phyloP scores from a whole-genome alignment of 1,140 invertebrate species.

The Bicyclus anynana region DNA sequence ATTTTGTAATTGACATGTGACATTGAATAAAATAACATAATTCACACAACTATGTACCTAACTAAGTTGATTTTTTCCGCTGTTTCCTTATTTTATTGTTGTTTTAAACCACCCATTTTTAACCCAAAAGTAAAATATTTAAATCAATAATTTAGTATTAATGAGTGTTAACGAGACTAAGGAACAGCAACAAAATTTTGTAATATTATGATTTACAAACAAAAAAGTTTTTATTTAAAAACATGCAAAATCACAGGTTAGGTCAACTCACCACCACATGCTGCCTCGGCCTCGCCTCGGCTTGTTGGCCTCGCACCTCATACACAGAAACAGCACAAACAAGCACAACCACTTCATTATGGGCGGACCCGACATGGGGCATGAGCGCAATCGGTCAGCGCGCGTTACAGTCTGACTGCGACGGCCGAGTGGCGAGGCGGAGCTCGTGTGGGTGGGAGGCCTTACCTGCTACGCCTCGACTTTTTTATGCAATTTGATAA shows the following conservation, averaged over 20 bases:
- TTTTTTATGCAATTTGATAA: conserved; percentile 56
- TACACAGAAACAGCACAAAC: conserved; percentile 67
- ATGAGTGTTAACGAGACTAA: too few relatives aligned
- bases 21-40: too few relatives aligned
- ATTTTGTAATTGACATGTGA: too few relatives aligned
- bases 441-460: conserved; percentile 57
- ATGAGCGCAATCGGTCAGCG: conserved; percentile 57
- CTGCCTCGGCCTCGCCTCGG: conserved; percentile 69
- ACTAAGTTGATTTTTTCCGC: too few relatives aligned
- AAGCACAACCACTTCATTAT: conserved; percentile 75
- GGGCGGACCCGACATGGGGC: conserved; percentile 57
- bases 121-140: too few relatives aligned
- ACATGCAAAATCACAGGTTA: background rate
- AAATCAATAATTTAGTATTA: too few relatives aligned
- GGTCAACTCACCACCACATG: conserved; percentile 74
- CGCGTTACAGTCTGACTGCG: conserved; percentile 54
- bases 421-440: conserved; percentile 46
- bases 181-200: too few relatives aligned
- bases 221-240: background rate
- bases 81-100: too few relatives aligned
- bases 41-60: too few relatives aligned
- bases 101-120: too few relatives aligned
- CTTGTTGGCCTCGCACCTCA: conserved; percentile 63
- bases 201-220: too few relatives aligned
- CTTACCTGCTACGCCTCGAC: conserved; percentile 57